Conservation (phyloP, 2,888 invertebrate species). For the Entomobrya multifasciata region DNA sequence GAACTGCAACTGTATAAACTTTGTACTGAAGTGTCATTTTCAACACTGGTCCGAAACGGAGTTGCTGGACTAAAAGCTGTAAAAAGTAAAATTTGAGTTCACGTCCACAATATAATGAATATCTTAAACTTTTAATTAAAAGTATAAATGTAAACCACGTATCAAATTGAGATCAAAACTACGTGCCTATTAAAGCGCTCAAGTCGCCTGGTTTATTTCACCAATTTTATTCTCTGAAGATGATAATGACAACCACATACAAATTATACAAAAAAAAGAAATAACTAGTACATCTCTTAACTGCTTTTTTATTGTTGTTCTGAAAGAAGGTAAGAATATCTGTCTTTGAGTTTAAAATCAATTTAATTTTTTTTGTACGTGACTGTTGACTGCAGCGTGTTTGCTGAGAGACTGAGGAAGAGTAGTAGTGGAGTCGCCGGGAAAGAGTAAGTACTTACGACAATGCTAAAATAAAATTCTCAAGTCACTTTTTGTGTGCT, state of each 20-base stretch:
- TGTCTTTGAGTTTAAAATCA: background rate
- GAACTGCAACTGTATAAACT: conserved; percentile 61
- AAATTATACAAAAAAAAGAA: background rate
- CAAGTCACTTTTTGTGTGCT: conserved; percentile 40
- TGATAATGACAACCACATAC: background rate
- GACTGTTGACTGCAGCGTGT: conserved; percentile 70
- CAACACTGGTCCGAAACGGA: background rate
- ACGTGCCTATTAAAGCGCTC: background rate
- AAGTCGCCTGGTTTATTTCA: background rate
- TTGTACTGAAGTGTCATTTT: conserved; percentile 65
- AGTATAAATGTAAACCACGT: background rate
- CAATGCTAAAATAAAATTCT: conserved; percentile 48
- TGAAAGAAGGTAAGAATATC: background rate
- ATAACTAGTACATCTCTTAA: background rate
- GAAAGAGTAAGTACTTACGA: conserved; percentile 67
- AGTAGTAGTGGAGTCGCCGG: conserved; percentile 66
- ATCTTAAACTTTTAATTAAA: background rate
- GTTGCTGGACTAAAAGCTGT: conserved; percentile 13
- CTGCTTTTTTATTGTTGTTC: background rate
- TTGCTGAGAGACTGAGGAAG: conserved; percentile 70
- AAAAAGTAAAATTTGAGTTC: conserved; percentile 35
- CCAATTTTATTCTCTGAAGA: too few species aligned
- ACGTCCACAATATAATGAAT: conserved; percentile 14
- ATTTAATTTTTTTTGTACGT: conserved; percentile 53
- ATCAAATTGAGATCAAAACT: background rate